Conservation (phyloP, 2,888 invertebrate genomes). For the Cerastis rubricosa region DNA sequence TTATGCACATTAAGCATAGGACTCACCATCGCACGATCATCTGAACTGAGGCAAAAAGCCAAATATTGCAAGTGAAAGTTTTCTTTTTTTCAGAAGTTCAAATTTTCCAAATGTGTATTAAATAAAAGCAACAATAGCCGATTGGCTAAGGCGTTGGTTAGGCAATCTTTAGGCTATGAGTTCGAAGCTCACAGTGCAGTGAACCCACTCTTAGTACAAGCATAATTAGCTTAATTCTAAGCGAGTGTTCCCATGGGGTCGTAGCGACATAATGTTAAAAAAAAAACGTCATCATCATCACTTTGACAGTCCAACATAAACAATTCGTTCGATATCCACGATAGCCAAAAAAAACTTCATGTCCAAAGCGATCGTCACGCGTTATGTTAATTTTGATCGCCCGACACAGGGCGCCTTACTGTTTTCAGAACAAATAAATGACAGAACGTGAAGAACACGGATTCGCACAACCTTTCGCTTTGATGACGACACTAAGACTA, state of each 20-base stretch:
- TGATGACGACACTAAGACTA: not conserved
- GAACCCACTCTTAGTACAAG: constrained; percentile 36
- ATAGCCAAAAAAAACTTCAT: not conserved
- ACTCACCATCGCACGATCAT: constrained; percentile 29
- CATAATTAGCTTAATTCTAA: constrained; percentile 55
- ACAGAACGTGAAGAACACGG: not conserved
- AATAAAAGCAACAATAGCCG: constrained; percentile 49
- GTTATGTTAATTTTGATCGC: not conserved
- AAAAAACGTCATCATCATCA: not conserved
- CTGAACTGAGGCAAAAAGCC: constrained; percentile 40
- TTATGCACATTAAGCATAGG: constrained; percentile 29
- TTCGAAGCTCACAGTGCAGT: constrained; percentile 22
- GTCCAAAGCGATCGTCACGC: not conserved
- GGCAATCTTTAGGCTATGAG: constrained; percentile 16
- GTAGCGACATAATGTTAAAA: not conserved
- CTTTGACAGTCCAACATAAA: constrained; percentile 18
- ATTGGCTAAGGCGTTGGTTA: constrained; percentile 45
- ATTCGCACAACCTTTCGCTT: not conserved
- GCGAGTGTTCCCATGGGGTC: constrained; percentile 6
- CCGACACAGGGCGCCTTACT: not conserved
- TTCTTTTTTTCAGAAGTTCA: not conserved
- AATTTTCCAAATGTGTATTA: constrained; percentile 17
- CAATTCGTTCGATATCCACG: not conserved
- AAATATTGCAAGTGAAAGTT: constrained; percentile 45
- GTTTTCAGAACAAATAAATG: not conserved